Conservation (phyloP, 1,140 invertebrate genomes). For the Penaeus chinensis region DNA sequence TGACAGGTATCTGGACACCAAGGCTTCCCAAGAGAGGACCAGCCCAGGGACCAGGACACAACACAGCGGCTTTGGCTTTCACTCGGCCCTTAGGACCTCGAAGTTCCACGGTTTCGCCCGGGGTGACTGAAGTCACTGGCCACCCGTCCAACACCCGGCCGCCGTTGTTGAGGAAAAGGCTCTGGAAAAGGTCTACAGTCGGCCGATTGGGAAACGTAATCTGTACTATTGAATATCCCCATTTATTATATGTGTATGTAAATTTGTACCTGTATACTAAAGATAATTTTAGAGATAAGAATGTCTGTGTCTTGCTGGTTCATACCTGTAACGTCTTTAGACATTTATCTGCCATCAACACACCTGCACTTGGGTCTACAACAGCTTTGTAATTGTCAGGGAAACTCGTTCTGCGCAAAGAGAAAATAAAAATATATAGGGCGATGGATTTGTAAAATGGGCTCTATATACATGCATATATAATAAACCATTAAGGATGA, state of each 20-base stretch:
- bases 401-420: not conserved
- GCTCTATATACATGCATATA: not conserved
- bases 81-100: not conserved
- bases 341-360: slow-evolving; percentile 48
- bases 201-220: no score
- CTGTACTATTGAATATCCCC: no score
- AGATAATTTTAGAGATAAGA: no score
- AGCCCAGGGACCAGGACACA: slow-evolving; percentile 44
- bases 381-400: not conserved
- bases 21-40: slow-evolving; percentile 18
- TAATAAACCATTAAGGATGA: not conserved
- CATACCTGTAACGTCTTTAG: slow-evolving; percentile 35
- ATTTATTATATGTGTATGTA: no score
- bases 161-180: not conserved
- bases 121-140: slow-evolving; percentile 3
- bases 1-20: slow-evolving; percentile 21
- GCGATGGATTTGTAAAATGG: not conserved
- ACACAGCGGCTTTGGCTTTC: not conserved
- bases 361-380: slow-evolving; percentile 21
- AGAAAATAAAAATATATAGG: not conserved
- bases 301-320: not conserved
- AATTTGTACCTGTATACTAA: no score
- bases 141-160: slow-evolving; percentile 24
- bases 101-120: not conserved
- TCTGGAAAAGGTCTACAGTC: not conserved